phyloP scores from a whole-genome alignment of 2,113 vertebrate genomes.

The Felis catus region DNA sequence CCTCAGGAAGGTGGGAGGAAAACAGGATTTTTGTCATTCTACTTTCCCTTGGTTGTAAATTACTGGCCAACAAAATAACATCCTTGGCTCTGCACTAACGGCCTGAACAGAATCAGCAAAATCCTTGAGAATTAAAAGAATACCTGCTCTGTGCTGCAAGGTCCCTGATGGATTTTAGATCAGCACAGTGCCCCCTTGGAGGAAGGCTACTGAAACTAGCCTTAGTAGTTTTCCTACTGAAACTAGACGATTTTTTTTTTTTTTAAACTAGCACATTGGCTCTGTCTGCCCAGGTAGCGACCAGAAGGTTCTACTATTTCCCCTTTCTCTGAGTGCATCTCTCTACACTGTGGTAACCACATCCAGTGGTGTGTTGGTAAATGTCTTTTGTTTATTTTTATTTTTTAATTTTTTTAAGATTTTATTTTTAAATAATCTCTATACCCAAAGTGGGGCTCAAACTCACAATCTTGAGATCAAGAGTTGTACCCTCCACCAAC shows the following conservation, averaged over 20 bases:
- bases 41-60: neutral
- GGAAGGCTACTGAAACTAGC: neutral
- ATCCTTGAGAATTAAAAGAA: neutral
- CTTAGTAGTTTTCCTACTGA: neutral
- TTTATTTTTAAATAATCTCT: neutral
- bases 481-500: neutral
- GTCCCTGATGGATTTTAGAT: neutral
- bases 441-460: neutral
- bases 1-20: neutral
- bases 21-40: neutral
- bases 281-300: neutral
- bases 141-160: neutral
- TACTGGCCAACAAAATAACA: neutral
- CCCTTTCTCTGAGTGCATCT: neutral
- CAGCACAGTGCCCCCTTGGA: neutral
- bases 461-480: neutral
- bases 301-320: neutral
- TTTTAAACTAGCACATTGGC: neutral
- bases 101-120: neutral
- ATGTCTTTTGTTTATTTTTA: no score
- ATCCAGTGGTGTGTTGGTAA: neutral
- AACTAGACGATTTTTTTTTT: neutral
- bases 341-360: neutral
- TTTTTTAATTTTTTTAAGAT: neutral
- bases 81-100: neutral